Conservation (phyloP, 2,888 invertebrate genomes). For the Sussaba pulchella region DNA sequence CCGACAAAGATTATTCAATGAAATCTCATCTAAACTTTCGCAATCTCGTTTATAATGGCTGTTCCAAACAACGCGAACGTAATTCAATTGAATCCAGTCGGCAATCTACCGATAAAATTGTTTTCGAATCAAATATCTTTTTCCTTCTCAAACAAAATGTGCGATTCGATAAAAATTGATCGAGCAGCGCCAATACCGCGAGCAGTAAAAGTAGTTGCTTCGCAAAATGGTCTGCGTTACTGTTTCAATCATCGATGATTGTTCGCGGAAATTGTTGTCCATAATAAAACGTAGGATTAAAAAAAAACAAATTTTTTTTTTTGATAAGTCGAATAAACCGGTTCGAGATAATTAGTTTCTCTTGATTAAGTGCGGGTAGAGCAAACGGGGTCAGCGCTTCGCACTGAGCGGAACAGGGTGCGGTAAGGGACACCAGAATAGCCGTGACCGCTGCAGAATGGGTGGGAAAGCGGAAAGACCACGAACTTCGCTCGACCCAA, state of each 20-base stretch:
- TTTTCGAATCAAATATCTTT: too few species aligned
- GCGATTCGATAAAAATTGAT: too few species aligned
- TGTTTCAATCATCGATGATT: neutral
- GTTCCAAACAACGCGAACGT: too few species aligned
- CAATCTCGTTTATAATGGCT: too few species aligned
- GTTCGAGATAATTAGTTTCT: constrained; percentile 60
- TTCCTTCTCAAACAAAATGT: too few species aligned
- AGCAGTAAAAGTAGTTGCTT: too few species aligned
- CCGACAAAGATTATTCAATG: neutral
- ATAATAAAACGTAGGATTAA: neutral
- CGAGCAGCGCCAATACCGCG: too few species aligned
- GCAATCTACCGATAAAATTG: too few species aligned
- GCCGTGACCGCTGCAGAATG: constrained; percentile 49
- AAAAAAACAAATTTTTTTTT: too few species aligned
- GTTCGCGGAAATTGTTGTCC: constrained; percentile 12
- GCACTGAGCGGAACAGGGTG: constrained; percentile 22
- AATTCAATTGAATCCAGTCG: too few species aligned
- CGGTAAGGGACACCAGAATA: constrained; percentile 52
- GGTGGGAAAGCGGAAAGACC: constrained; percentile 18
- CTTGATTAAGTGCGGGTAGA: constrained; percentile 60
- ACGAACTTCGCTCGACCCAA: constrained; percentile 25
- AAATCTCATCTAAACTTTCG: neutral
- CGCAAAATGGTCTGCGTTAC: neutral
- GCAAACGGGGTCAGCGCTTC: constrained; percentile 23
- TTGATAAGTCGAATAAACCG: constrained; percentile 54